Base-by-base conservation (phyloP, 2,888 invertebrate species). In the Cheiracanthium punctorium region DNA sequence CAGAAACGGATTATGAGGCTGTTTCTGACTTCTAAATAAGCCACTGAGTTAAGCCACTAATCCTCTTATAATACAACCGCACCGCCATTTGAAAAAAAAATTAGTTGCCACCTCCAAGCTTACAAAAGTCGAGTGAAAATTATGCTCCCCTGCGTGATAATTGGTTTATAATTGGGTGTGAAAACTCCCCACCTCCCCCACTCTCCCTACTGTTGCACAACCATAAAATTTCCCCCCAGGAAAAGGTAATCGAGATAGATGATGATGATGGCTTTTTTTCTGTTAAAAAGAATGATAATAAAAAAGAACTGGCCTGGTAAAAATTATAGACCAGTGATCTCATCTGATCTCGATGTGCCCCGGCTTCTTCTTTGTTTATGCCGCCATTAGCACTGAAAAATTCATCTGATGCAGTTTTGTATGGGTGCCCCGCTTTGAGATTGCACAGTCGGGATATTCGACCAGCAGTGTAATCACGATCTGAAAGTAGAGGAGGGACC, bases 151-250 rank as follows among this genome's bases (percentile, higher is more conserved):
- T 64, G 43, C 10, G 37, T 75, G 72, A 65, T 84, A 84, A 84
- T 84, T 84, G 82, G 82, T 84, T 77, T 84, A 84, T 84, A 84
- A 84, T 84, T 84, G 82, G 77, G 82, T 84, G 82, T 84, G 82
- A 84, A 84, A 77, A 84, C 77, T 77, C 41, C 73, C 72, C 48
- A 65, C 76, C 74, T 82, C 52, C 43, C n/a, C 4, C 41, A 70
- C 10, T 10, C 77, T 37, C 4, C 41, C 75, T 37, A 4, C 77
- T 37, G 52, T 72, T 73, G 32, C 76, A 41, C 70, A 84, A 84
- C 77, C 77, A 77, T 65, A 72, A 77, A 70, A 71, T 84, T 73
- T 41, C 64, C 82, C 82, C 82, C 20, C 72, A 37, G 77, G 82
- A n/a, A 28, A 67, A 33, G n/a, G 64, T 84, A 84, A 84, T 84